phyloP scores from a whole-genome alignment of 1,140 invertebrate genomes.

The Aethina tumida region DNA sequence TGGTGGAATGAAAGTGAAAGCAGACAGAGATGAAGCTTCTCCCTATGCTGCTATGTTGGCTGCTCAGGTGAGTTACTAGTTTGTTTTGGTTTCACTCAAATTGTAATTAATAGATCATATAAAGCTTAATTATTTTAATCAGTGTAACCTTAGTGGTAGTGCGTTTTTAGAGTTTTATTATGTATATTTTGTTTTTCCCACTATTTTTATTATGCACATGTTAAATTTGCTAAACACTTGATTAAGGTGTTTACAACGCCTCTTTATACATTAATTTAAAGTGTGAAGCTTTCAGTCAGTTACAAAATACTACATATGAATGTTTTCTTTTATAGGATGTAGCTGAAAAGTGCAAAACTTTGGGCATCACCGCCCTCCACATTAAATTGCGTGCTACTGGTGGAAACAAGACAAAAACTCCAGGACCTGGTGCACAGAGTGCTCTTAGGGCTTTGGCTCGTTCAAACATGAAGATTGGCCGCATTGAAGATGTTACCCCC shows the following conservation, averaged over 20 bases:
- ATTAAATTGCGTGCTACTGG: constrained; percentile 97
- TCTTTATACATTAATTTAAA: too few species aligned
- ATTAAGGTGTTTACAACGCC: too few species aligned
- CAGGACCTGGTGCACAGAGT: constrained; percentile 97
- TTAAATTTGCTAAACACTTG: too few species aligned
- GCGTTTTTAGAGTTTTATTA: too few species aligned
- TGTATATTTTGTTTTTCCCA: too few species aligned
- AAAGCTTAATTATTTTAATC: too few species aligned
- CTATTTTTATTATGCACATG: neutral
- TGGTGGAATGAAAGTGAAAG: constrained; percentile 99
- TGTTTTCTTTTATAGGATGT: constrained; percentile 68
- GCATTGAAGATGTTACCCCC: constrained; percentile 99
- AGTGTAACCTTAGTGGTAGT: too few species aligned
- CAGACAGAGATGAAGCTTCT: constrained; percentile 98
- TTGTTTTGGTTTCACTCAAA: constrained; percentile 2
- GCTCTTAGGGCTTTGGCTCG: constrained; percentile 95
- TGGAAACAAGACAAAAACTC: constrained; percentile 96
- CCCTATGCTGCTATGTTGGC: constrained; percentile 99
- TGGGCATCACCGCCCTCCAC: constrained; percentile 96
- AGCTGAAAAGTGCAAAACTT: constrained; percentile 93
- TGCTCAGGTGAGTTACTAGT: constrained; percentile 65
- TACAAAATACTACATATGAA: too few species aligned
- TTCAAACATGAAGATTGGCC: constrained; percentile 98
- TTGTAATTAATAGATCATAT: too few species aligned
- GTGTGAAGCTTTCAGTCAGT: too few species aligned